These are phyloP conservation scores for Callipepla californica DNA, from an alignment of 2,113 vertebrate species.

Conservation along the genomic window DNA sequence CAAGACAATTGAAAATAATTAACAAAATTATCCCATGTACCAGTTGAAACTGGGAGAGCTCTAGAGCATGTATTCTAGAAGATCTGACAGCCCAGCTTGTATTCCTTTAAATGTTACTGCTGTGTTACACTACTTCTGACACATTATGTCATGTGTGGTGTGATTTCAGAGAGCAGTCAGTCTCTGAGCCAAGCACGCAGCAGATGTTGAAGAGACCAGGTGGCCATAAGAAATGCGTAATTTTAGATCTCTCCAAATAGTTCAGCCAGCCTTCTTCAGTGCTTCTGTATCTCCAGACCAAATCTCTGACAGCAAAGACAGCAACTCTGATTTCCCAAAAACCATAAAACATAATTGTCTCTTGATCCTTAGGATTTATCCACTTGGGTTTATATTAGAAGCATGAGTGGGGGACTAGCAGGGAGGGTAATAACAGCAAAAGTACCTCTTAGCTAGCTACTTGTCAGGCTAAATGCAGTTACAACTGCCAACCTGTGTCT, in stretches of 20 bases:
- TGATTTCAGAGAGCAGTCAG: constrained; percentile 17
- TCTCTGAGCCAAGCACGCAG: constrained; percentile 23
- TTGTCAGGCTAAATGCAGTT: constrained; percentile 1
- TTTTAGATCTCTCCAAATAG: constrained; percentile 67
- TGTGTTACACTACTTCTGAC: constrained; percentile 20
- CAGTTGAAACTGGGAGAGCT: not conserved
- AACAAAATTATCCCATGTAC: not conserved
- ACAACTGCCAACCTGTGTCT: not conserved
- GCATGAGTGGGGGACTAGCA: not conserved
- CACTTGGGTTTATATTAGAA: not conserved
- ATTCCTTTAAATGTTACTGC: constrained; percentile 45
- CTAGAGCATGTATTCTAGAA: not conserved
- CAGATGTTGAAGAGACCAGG: constrained; percentile 71
- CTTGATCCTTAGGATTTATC: constrained; percentile 13
- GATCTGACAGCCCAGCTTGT: not conserved
- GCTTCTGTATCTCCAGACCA: not conserved
- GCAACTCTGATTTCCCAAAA: constrained; percentile 13
- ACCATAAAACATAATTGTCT: constrained; percentile 9
- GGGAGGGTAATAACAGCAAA: not conserved
- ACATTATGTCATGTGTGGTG: constrained; percentile 4
- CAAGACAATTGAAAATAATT: not conserved
- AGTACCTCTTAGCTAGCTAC: not conserved
- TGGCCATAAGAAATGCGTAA: constrained; percentile 62
- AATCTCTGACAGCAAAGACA: constrained; percentile 2
- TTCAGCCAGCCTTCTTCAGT: constrained; percentile 33